Evolutionary conservation across 2,888 invertebrate species (phyloP).

Genomic region (Acleris literana): DNA sequence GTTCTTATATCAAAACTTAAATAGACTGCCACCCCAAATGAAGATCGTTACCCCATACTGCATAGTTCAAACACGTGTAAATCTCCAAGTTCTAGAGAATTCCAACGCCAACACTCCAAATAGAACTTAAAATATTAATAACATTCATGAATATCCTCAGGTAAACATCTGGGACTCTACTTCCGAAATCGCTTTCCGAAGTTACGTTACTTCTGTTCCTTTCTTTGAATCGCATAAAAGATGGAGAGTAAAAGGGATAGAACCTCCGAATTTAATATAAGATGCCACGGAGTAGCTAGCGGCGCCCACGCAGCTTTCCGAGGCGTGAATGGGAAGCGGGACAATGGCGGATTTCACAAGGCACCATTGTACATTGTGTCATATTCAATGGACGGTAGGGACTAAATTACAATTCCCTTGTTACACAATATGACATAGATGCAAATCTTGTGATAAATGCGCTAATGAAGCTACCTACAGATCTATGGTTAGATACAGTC

Average conservation of each 20-base stretch:
- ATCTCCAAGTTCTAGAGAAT: no score
- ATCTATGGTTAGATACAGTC: slow-evolving; percentile 2
- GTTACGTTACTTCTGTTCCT: not conserved
- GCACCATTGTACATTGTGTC: slow-evolving; percentile 42
- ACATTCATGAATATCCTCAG: no score
- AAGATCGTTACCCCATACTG: no score
- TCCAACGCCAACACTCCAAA: no score
- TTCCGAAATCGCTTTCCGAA: no score
- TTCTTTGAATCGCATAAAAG: not conserved
- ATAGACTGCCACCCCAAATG: no score
- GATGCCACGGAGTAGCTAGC: no score
- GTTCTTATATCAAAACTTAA: no score
- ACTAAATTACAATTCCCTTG: slow-evolving; percentile 12
- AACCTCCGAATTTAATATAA: slow-evolving; percentile 7
- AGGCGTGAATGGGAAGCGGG: slow-evolving; percentile 20
- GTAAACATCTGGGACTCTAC: no score
- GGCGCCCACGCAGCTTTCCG: slow-evolving; percentile 35
- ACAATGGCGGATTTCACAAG: slow-evolving; percentile 55
- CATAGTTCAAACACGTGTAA: no score
- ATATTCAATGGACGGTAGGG: slow-evolving; percentile 28
- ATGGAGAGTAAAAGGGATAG: not conserved
- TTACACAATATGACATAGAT: slow-evolving; percentile 27
- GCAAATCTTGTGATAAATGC: slow-evolving; percentile 25
- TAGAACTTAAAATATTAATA: no score
- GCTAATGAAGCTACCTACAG: slow-evolving; percentile 20